A percentile compares a stretch with the other conserved stretches of the same genome.
Evolutionary conservation across 2,888 invertebrate genomes (phyloP).

Genomic region (Macrophya alboannulata): DNA sequence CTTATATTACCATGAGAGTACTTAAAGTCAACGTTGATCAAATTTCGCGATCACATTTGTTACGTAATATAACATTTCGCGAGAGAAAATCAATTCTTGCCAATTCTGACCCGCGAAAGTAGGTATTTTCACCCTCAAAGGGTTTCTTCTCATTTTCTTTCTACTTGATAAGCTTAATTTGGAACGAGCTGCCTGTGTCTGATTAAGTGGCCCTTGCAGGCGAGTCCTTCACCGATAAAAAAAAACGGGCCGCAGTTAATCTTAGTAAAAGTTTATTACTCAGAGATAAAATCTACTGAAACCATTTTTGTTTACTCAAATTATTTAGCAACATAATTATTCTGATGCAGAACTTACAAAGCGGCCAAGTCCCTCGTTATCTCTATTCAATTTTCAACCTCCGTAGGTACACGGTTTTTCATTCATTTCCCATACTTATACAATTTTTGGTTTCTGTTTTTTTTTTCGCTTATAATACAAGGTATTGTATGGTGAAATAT

Average conservation of each 20-base stretch:
- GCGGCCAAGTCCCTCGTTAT: background rate
- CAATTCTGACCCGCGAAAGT: background rate
- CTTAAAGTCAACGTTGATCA: slow-evolving; percentile 2
- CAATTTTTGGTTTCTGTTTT: too few relatives aligned
- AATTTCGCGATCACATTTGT: background rate
- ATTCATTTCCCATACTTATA: background rate
- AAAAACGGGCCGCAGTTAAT: slow-evolving; percentile 8
- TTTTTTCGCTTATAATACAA: background rate
- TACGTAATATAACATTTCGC: background rate
- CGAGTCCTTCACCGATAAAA: slow-evolving; percentile 6
- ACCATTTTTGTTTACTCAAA: slow-evolving; percentile 22
- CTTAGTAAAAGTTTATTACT: slow-evolving; percentile 23
- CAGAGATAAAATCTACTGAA: background rate
- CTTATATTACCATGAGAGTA: background rate
- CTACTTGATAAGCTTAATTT: slow-evolving; percentile 33
- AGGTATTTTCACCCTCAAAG: background rate
- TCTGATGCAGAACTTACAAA: background rate
- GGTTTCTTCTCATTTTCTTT: slow-evolving; percentile 7
- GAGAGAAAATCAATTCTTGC: background rate
- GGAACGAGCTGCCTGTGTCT: slow-evolving; percentile 5
- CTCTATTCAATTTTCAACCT: background rate
- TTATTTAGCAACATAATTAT: background rate
- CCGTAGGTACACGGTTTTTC: background rate
- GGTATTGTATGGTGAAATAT: background rate
- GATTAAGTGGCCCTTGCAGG: slow-evolving; percentile 24